phyloP scores from a whole-genome alignment of 2,113 vertebrate species.

The Melanerpes formicivorus region DNA sequence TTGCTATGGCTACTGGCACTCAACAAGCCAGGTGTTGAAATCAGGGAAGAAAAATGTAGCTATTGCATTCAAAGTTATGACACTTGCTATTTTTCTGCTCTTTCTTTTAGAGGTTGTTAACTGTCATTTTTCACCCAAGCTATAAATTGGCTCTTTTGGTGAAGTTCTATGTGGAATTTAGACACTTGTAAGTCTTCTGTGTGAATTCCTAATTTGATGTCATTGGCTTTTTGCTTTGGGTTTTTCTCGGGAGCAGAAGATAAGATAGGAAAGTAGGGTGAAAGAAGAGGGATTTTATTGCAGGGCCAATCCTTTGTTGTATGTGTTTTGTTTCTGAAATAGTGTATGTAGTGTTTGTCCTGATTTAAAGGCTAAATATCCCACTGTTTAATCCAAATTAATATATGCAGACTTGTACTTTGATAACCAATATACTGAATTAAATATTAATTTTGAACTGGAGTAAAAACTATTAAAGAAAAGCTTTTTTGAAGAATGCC shows the following conservation, averaged over 20 bases:
- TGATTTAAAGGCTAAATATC: not conserved
- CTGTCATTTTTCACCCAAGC: slow-evolving; percentile 14
- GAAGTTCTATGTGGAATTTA: not conserved
- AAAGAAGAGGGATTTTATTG: not conserved
- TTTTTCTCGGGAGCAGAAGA: not conserved
- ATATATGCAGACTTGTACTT: not conserved
- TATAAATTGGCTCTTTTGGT: not conserved
- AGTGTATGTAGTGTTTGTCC: not conserved
- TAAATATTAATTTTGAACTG: not conserved
- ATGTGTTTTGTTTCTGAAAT: not conserved
- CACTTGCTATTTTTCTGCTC: slow-evolving; percentile 11
- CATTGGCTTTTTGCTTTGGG: not conserved
- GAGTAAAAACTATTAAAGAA: not conserved
- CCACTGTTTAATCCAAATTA: not conserved
- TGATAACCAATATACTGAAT: not conserved
- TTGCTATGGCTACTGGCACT: slow-evolving; percentile 58
- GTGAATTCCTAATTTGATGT: slow-evolving; percentile 19
- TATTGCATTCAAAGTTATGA: slow-evolving; percentile 17
- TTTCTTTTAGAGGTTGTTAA: slow-evolving; percentile 31
- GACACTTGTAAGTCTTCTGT: not conserved
- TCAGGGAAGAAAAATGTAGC: not conserved
- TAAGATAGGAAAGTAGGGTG: not conserved
- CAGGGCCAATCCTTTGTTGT: not conserved
- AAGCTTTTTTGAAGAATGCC: not conserved
- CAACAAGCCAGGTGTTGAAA: slow-evolving; percentile 8